Evolutionary conservation across 92 coral and sea anemone genomes (phyloP).

Genomic region (Micromussa lordhowensis): DNA sequence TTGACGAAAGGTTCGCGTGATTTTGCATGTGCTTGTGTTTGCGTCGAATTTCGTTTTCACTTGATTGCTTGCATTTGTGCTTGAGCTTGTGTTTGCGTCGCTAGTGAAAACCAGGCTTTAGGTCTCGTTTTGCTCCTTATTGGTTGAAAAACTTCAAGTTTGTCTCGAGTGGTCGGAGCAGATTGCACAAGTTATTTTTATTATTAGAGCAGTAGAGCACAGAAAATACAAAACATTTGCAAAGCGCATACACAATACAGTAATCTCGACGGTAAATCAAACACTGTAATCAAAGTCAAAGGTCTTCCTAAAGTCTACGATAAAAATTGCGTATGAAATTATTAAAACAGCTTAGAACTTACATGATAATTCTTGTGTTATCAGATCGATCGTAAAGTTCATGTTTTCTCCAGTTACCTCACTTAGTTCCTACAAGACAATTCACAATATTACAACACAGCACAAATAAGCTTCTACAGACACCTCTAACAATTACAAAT

Average conservation of each 20-base stretch:
- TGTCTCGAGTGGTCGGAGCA: no score
- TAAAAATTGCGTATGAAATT: background rate
- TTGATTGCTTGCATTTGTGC: no score
- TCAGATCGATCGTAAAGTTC: constrained; percentile 72
- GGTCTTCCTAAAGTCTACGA: background rate
- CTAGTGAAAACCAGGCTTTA: no score
- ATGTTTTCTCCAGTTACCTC: constrained; percentile 72
- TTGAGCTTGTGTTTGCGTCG: no score
- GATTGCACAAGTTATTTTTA: no score
- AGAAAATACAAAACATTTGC: no score
- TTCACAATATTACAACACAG: background rate
- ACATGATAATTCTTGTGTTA: constrained; percentile 69
- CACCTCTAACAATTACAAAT: background rate
- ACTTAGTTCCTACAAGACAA: constrained; percentile 60
- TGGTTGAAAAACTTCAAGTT: background rate
- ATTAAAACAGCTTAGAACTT: constrained; percentile 3
- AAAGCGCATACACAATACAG: no score
- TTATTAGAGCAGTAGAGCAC: background rate
- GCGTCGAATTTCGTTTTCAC: no score
- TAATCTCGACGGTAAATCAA: background rate
- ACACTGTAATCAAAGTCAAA: background rate
- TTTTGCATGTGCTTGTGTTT: no score
- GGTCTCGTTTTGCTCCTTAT: background rate
- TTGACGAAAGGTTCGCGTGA: no score
- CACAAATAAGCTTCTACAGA: background rate